Percentiles rank a stretch among this genome's conserved stretches.
phyloP scores from a whole-genome alignment of 2,113 vertebrate genomes.

The Zapus hudsonius region DNA sequence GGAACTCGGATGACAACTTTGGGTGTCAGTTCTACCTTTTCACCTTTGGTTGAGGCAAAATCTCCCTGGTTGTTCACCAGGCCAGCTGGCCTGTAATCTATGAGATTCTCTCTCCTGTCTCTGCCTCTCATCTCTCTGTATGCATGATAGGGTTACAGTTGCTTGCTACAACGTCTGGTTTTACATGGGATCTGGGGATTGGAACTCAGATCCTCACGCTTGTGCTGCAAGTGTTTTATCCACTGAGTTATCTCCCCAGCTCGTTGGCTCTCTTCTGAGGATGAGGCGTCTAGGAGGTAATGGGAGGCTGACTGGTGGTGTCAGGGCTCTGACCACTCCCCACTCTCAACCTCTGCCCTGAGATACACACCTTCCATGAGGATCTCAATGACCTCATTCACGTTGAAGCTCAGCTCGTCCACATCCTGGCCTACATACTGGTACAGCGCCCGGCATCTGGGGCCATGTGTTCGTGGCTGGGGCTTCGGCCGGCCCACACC shows the following conservation, averaged over 20 bases:
- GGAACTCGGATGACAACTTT: too few species aligned
- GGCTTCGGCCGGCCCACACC: slow-evolving; percentile 89
- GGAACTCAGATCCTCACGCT: not conserved
- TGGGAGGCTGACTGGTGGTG: not conserved
- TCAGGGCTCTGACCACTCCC: not conserved
- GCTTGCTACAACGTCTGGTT: too few species aligned
- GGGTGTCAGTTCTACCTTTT: not conserved
- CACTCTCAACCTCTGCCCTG: not conserved
- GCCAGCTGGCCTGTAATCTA: too few species aligned
- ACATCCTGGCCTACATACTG: slow-evolving; percentile 95
- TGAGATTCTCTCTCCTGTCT: too few species aligned
- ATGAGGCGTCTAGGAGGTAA: fast-evolving
- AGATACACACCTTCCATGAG: slow-evolving; percentile 90
- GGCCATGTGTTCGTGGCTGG: slow-evolving; percentile 83
- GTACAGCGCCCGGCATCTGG: slow-evolving; percentile 92
- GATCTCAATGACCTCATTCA: slow-evolving; percentile 92
- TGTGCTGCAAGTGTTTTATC: not conserved
- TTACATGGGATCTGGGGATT: not conserved
- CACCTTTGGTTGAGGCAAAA: too few species aligned
- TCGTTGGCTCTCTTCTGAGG: not conserved
- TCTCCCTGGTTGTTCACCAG: too few species aligned
- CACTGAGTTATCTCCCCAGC: not conserved
- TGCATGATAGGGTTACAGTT: too few species aligned
- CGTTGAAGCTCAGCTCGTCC: slow-evolving; percentile 95
- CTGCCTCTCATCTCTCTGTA: too few species aligned